These are phyloP conservation scores for Aplochiton taeniatus DNA, from an alignment of 2,797 vertebrate species.

Conservation along the genomic window DNA sequence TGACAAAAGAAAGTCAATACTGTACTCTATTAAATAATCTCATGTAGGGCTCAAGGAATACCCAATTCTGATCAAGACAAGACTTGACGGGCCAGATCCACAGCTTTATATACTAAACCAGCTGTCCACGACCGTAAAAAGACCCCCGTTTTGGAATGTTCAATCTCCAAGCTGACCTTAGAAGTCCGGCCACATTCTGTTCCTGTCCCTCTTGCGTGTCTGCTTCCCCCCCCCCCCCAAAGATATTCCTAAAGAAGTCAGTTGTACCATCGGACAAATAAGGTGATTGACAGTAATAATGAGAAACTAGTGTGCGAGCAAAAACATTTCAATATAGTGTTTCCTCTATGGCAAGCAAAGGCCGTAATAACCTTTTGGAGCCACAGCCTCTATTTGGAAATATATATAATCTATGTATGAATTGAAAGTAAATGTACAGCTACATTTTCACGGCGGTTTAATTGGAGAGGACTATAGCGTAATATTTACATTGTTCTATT, in stretches of 20 bases:
- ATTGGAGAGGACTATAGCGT: conserved; percentile 26
- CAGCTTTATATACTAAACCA: conserved; percentile 18
- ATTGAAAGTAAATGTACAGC: conserved; percentile 42
- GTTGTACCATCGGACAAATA: conserved; percentile 2
- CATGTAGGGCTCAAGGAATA: conserved; percentile 32
- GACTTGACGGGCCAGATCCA: conserved; percentile 24
- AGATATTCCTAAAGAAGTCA: conserved; percentile 14
- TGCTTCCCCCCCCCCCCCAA: background rate
- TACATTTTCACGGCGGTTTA: conserved; percentile 25
- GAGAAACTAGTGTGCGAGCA: background rate
- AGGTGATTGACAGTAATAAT: conserved; percentile 2
- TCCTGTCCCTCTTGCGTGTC: background rate
- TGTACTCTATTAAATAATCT: conserved; percentile 36
- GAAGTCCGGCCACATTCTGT: background rate
- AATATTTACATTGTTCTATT: conserved; percentile 17
- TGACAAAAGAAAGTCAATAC: conserved; percentile 31
- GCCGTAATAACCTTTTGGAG: conserved; percentile 19
- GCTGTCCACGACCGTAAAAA: background rate
- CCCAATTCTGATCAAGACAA: conserved; percentile 24
- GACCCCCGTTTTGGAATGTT: conserved; percentile 56
- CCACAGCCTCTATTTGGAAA: conserved; percentile 29
- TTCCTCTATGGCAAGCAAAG: conserved; percentile 5
- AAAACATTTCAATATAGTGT: conserved; percentile 16
- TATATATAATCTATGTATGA: conserved; percentile 45
- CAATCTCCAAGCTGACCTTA: conserved; percentile 12